Percentiles rank a stretch among this genome's conserved stretches.
Conservation (phyloP, 2,797 vertebrate genomes). For the Rhyacichthys aspro region DNA sequence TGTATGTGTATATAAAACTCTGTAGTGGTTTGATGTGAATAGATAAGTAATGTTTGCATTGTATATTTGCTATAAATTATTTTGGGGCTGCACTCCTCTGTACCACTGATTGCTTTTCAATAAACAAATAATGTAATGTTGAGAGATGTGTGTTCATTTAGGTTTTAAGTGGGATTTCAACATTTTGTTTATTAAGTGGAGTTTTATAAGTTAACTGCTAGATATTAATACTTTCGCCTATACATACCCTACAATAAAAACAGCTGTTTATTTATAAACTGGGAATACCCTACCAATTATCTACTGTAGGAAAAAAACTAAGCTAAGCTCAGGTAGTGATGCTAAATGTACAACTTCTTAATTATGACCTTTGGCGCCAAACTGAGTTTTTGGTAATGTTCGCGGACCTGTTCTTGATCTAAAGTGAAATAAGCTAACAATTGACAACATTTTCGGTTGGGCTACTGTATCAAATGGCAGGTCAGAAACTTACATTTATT, state of each 20-base stretch:
- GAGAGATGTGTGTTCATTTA: constrained; percentile 24
- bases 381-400: too few relatives aligned
- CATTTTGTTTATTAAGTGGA: not conserved
- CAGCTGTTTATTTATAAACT: too few relatives aligned
- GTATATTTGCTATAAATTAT: constrained; percentile 78
- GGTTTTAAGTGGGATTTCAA: not conserved
- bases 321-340: not conserved
- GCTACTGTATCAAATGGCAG: not conserved
- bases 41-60: constrained; percentile 73
- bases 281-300: not conserved
- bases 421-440: not conserved
- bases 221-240: too few relatives aligned
- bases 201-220: not conserved
- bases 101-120: constrained; percentile 77
- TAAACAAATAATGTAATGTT: constrained; percentile 56
- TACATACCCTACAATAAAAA: too few relatives aligned
- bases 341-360: too few relatives aligned
- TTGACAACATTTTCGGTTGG: not conserved
- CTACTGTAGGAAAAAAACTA: not conserved
- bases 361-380: not conserved
- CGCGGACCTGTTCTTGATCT: not conserved
- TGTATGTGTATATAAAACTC: constrained; percentile 66
- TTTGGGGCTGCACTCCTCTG: constrained; percentile 65
- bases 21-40: constrained; percentile 76
- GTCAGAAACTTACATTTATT: not conserved